phyloP scores from a whole-genome alignment of 2,113 vertebrate genomes.

The Brevimyrus niger region DNA sequence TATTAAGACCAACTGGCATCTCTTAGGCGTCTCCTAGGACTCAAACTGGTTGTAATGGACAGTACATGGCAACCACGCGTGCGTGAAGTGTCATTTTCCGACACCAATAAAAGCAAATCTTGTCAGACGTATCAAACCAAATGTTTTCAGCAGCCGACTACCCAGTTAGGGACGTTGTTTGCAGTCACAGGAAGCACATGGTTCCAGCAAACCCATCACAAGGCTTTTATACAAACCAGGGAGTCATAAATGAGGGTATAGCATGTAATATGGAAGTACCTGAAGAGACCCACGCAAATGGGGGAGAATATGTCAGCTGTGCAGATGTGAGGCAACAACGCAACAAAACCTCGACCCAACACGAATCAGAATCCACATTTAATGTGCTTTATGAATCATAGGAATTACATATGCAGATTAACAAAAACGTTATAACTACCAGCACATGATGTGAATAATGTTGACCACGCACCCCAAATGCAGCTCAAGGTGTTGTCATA shows the following conservation, averaged over 20 bases:
- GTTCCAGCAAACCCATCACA: not conserved
- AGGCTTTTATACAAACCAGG: not conserved
- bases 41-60: not conserved
- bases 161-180: not conserved
- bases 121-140: not conserved
- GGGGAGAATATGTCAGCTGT: not conserved
- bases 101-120: not conserved
- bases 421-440: not conserved
- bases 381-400: not conserved
- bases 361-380: not conserved
- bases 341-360: not conserved
- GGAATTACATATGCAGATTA: not conserved
- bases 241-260: not conserved
- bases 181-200: not conserved
- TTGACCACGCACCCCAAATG: not conserved
- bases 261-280: not conserved
- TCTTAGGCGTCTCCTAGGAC: not conserved
- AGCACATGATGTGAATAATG: not conserved
- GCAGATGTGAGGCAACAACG: not conserved
- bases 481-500: not conserved
- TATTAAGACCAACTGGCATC: not conserved
- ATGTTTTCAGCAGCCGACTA: not conserved
- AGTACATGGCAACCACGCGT: not conserved
- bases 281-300: not conserved
- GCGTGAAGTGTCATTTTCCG: not conserved